phyloP scores from a whole-genome alignment of 2,113 vertebrate genomes.

The Fulmarus glacialis region DNA sequence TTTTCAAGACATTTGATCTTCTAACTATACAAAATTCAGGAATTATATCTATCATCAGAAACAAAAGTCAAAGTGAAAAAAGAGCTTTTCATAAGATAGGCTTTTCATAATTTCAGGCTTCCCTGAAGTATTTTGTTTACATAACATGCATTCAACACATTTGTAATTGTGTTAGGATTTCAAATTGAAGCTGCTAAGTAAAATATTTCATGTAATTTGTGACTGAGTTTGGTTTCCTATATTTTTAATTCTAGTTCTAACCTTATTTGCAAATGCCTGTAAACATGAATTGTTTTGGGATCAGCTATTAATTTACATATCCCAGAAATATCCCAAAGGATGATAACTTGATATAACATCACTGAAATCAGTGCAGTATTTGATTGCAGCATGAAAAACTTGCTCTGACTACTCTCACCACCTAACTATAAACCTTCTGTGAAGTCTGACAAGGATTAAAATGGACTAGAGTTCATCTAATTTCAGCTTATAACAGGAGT shows the following conservation, averaged over 20 bases:
- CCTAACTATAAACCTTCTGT: not conserved
- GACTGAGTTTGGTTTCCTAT: not conserved
- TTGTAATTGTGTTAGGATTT: not conserved
- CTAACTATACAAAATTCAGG: not conserved
- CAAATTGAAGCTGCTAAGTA: not conserved
- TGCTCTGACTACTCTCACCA: not conserved
- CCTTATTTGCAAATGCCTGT: not conserved
- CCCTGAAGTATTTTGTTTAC: not conserved
- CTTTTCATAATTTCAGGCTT: not conserved
- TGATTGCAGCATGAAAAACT: not conserved
- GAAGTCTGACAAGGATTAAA: not conserved
- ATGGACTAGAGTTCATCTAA: not conserved
- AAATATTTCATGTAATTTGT: not conserved
- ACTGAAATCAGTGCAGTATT: not conserved
- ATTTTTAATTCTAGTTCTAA: not conserved
- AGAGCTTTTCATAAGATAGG: not conserved
- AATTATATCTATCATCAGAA: not conserved
- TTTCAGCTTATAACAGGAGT: not conserved
- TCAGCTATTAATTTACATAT: not conserved
- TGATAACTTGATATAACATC: not conserved
- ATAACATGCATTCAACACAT: not conserved
- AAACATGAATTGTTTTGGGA: not conserved
- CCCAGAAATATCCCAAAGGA: not conserved
- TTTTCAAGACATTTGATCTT: not conserved
- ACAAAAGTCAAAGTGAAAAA: not conserved